These are phyloP conservation scores for Allolobophora icterica DNA, from an alignment of 2,888 invertebrate species.

Conservation along the genomic window DNA sequence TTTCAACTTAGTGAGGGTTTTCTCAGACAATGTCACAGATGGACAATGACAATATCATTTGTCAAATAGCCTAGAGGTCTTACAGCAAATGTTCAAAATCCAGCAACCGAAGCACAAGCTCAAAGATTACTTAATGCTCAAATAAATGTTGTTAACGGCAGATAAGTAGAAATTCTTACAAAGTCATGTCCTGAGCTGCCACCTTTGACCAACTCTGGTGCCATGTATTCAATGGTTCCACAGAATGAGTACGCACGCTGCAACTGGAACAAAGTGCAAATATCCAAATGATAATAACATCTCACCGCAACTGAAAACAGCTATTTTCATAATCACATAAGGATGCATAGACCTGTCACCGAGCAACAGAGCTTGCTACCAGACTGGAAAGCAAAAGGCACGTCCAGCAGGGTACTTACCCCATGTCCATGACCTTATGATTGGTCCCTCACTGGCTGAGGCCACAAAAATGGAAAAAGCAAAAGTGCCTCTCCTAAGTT, in stretches of 20 bases:
- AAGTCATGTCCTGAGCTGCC: slow-evolving; percentile 91
- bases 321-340: neutral
- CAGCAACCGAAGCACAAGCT: neutral
- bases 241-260: slow-evolving; percentile 94
- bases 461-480: neutral
- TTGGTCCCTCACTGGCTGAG: neutral
- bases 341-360: neutral
- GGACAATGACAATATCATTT: neutral
- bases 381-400: neutral
- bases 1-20: too few relatives aligned
- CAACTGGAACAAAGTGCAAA: slow-evolving; percentile 67
- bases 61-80: neutral
- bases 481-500: neutral
- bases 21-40: neutral
- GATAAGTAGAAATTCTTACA: slow-evolving; percentile 73
- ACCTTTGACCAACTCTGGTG: slow-evolving; percentile 81
- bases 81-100: neutral
- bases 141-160: too few relatives aligned
- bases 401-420: neutral
- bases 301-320: slow-evolving; percentile 29
- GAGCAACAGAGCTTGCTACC: neutral
- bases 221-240: slow-evolving; percentile 98
- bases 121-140: neutral
- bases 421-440: neutral
- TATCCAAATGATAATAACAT: slow-evolving; percentile 4